These are phyloP conservation scores for Limnephilus auricula DNA, from an alignment of 2,888 invertebrate genomes.

Conservation along the genomic window DNA sequence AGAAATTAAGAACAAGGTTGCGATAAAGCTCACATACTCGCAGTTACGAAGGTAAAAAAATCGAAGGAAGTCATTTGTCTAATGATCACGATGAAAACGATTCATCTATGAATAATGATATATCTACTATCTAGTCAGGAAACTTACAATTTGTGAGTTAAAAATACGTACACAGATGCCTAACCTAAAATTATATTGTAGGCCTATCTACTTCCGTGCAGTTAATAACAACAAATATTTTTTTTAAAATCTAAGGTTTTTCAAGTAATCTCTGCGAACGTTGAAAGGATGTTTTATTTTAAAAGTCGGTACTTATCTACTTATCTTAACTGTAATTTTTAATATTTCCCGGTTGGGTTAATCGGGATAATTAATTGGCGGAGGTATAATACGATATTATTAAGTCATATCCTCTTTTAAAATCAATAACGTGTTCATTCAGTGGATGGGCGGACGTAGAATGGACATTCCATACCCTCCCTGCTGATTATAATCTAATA, in stretches of 20 bases:
- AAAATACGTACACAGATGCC: neutral
- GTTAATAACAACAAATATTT: neutral
- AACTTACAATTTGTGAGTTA: neutral
- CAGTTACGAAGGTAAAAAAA: neutral
- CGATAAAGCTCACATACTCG: neutral
- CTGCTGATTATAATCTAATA: neutral
- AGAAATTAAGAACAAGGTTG: neutral
- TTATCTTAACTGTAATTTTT: neutral
- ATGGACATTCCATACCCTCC: neutral
- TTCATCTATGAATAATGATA: neutral
- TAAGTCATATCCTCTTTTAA: neutral
- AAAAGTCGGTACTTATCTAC: neutral
- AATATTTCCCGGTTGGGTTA: neutral
- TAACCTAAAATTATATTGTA: neutral
- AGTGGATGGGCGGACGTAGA: neutral
- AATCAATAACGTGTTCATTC: neutral
- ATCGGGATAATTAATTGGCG: neutral
- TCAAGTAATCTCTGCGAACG: neutral
- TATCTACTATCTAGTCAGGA: neutral
- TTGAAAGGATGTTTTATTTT: neutral
- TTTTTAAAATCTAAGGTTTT: neutral
- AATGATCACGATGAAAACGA: neutral
- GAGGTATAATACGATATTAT: neutral
- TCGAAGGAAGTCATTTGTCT: conserved; percentile 2
- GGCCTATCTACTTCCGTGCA: neutral